Percentiles rank a stretch among this genome's conserved stretches.
These are phyloP conservation scores for Alitta virens DNA, from an alignment of 2,888 invertebrate species.

Conservation along the genomic window DNA sequence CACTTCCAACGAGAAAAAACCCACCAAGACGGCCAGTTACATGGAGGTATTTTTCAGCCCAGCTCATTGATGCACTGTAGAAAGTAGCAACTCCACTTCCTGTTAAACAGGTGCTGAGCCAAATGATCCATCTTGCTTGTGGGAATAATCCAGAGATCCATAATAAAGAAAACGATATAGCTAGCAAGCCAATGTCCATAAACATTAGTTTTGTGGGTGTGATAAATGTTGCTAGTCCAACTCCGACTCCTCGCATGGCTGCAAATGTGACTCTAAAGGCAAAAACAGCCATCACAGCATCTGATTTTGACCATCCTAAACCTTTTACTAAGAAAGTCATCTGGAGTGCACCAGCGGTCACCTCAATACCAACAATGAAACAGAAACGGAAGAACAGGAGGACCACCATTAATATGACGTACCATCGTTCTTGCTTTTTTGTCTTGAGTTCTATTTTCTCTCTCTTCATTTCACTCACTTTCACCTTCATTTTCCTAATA, in stretches of 20 bases:
- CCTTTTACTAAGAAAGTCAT: slow-evolving; percentile 5
- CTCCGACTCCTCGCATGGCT: neutral
- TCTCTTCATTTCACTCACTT: too few relatives aligned
- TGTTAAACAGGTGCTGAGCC: neutral
- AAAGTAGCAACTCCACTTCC: slow-evolving; percentile 1
- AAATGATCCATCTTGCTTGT: neutral
- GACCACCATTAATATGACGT: too few relatives aligned
- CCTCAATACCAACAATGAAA: slow-evolving; percentile 2
- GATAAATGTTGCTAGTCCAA: neutral
- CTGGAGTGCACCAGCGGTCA: slow-evolving; percentile 1
- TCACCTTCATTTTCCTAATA: too few relatives aligned
- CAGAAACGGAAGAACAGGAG: neutral
- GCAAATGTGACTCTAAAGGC: slow-evolving; percentile 7
- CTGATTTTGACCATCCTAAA: neutral
- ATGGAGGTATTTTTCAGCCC: slow-evolving; percentile 9
- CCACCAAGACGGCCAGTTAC: neutral
- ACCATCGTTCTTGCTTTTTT: too few relatives aligned
- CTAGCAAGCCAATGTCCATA: neutral
- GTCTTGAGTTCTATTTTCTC: too few relatives aligned
- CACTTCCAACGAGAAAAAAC: neutral
- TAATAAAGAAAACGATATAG: neutral
- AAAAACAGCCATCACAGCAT: neutral
- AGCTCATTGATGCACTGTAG: slow-evolving; percentile 10
- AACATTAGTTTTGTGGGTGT: slow-evolving; percentile 3
- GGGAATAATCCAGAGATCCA: neutral